Conservation (phyloP, 2,888 invertebrate species). For the Notodromas monacha region DNA sequence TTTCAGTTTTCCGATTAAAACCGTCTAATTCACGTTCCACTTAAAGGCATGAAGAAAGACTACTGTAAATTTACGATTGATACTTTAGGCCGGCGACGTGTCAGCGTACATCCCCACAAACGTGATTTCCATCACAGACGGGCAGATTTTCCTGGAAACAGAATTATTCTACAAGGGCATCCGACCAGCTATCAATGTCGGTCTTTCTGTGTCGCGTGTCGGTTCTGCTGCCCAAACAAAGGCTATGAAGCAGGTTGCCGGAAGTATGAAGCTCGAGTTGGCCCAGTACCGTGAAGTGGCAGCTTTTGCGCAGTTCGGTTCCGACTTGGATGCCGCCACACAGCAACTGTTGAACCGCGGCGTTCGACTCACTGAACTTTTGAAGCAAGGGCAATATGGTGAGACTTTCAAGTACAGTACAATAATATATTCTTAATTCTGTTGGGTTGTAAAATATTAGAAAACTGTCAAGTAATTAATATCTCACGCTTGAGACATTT, state of each 20-base stretch:
- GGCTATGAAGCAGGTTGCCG: constrained; percentile 28
- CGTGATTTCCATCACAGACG: constrained; percentile 28
- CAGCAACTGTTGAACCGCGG: constrained; percentile 25
- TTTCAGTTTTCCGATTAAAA: no score
- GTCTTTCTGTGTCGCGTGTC: constrained; percentile 26
- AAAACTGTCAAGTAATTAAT: background rate
- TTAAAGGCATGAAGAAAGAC: background rate
- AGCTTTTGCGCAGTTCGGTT: constrained; percentile 28
- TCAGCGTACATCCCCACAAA: constrained; percentile 29
- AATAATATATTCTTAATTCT: background rate
- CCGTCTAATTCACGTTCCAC: constrained; percentile 5
- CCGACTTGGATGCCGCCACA: constrained; percentile 26
- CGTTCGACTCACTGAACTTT: constrained; percentile 24
- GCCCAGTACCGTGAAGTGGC: constrained; percentile 28
- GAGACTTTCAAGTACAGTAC: no score
- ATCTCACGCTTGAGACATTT: background rate
- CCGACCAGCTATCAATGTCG: constrained; percentile 27
- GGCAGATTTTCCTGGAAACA: constrained; percentile 27
- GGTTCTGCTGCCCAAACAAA: constrained; percentile 27
- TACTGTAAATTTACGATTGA: background rate
- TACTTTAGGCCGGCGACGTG: constrained; percentile 22
- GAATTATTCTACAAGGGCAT: constrained; percentile 26
- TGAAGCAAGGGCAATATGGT: constrained; percentile 27
- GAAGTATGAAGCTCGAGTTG: constrained; percentile 25
- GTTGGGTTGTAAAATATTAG: background rate